Conservation (phyloP, 2,797 vertebrate genomes). For the Coendou prehensilis region DNA sequence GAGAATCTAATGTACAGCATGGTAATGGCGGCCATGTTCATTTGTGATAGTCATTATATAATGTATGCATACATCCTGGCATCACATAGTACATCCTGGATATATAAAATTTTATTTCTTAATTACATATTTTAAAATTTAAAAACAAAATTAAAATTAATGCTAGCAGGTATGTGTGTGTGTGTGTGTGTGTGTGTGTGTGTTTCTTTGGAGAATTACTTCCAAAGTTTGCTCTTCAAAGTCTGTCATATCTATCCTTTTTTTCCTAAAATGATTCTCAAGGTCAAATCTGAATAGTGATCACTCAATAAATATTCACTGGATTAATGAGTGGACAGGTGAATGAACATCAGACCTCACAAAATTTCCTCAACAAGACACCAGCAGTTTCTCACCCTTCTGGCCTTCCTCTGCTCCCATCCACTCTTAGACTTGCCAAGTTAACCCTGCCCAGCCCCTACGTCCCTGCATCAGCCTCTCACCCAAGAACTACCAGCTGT, state of each 20-base stretch:
- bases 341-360: background rate
- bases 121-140: background rate
- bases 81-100: background rate
- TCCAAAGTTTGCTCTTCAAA: conserved; percentile 34
- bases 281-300: background rate
- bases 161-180: too few relatives aligned
- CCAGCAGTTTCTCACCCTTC: background rate
- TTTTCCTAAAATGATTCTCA: background rate
- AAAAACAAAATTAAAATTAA: background rate
- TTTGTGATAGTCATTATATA: background rate
- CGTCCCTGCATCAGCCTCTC: background rate
- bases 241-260: background rate
- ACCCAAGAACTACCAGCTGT: background rate
- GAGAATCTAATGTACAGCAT: background rate
- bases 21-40: background rate
- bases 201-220: background rate
- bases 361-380: background rate
- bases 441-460: background rate
- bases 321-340: background rate
- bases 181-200: background rate
- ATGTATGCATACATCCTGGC: background rate
- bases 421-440: background rate
- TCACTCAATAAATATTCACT: background rate
- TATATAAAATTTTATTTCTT: background rate
- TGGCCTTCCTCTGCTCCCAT: background rate